Evolutionary conservation across 2,888 invertebrate species (phyloP).

Genomic region (Allygus modestus): DNA sequence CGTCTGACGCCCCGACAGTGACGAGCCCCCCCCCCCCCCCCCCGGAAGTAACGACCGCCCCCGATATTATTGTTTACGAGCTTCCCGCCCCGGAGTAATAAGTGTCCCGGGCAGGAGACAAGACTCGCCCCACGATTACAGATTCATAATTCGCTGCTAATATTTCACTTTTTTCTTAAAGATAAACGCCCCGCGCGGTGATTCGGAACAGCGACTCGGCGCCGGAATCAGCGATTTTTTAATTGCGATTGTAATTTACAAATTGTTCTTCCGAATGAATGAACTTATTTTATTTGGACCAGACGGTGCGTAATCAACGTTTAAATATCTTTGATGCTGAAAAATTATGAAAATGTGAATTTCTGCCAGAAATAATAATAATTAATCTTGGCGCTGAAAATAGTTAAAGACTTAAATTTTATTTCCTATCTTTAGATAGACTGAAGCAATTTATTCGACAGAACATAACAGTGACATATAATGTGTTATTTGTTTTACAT

Average conservation of each 20-base stretch:
- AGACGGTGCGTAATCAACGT: neutral
- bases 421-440: no score
- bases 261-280: neutral
- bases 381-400: no score
- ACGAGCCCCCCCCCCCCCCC: neutral
- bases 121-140: conserved; percentile 5
- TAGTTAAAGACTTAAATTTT: no score
- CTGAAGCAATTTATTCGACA: no score
- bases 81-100: conserved; percentile 25
- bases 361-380: no score
- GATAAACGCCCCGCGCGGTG: neutral
- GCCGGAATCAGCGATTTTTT: conserved; percentile 26
- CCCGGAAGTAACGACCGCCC: neutral
- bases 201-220: neutral
- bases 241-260: conserved; percentile 24
- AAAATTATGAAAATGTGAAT: no score
- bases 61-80: conserved; percentile 42
- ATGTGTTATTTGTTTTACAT: no score
- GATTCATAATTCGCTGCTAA: conserved; percentile 38
- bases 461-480: no score
- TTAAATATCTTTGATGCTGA: neutral
- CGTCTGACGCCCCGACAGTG: neutral
- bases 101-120: conserved; percentile 21
- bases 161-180: neutral
- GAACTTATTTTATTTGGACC: conserved; percentile 1